Evolutionary conservation across 2,888 invertebrate species (phyloP), one percentile per base, ranked within the genome.

Genomic region (Agrotis segetum): DNA sequence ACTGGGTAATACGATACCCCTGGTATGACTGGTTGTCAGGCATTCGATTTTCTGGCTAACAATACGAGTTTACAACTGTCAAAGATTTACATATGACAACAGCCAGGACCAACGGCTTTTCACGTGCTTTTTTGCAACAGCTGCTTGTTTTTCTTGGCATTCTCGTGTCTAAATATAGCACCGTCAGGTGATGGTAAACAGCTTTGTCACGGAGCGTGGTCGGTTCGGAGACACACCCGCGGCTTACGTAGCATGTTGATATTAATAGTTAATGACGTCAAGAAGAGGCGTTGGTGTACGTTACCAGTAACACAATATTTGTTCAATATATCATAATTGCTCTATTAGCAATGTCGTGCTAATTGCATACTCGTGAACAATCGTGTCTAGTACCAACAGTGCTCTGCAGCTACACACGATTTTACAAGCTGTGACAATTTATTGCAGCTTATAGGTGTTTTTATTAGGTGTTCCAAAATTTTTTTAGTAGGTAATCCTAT

Each of bases 221-320:
- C 79, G 77, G 76, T 75, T 90, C 93, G 88, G 74, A 85, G 95
- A 95, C 96, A 96, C 96, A 95, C 96, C 95, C 95, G 94, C 81
- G 58, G 64, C 71, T 65, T 86, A 89, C 90, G 88, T 88, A 88
- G 75, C 85, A 84, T 76, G 84, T 75, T 77, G 81, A 74, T 81
- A 83, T 88, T 89, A 91, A 89, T 92, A 92, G 89, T 88, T 79
- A 72, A 65, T 67, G 71, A 60, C 88, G 88, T 91, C 89, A 89
- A 85, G 72, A 55, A n/a, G 53, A 21, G 52, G 60, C 69, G 69
- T 79, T 63, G 65, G 74, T 81, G 73, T 71, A 65, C 64, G 67
- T 75, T 50, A 71, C 81, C 29, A 63, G 59, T 65, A 50, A 63
- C 65, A 72, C 58, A 76, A 81, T 82, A 83, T 85, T 81, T 85